Base-by-base conservation (phyloP, 2,113 vertebrate genomes). In the Solea senegalensis region DNA sequence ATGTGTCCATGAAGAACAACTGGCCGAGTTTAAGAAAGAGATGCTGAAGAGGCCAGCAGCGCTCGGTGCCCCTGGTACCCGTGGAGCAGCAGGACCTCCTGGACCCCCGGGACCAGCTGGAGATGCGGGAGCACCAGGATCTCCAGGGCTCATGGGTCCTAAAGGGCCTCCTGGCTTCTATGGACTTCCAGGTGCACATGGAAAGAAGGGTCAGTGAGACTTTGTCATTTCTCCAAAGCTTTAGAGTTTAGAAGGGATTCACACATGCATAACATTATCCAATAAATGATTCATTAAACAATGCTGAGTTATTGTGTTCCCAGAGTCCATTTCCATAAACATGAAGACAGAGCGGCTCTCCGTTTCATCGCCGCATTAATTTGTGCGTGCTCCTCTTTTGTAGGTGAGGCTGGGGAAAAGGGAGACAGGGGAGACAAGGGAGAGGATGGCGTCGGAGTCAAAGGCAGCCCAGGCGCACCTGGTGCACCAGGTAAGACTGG, bases 131-230 rank as follows among this genome's bases (percentile, higher is more conserved):
- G 51, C 72, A 46, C 72, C 67, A 0, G 94, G 94, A 44, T 11
- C 82, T 16, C 83, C 72, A 4, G 94, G 94, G 7, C 50, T 59
- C 1, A 56, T 61, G 3, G 94, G 94, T 7, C 46, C 58, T 51
- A 93, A 93, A 86, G 94, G 94, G 1, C 93, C 63, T 54, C 90
- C 89, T 26, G 94, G 94, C 8, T 94, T 82, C 78, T 93, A 88
- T 69, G 94, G 94, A 41, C 85, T 93, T 66, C 94, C 93, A 15
- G 94, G 94, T 8, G 50, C 65, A 66, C 91, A 90, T 27, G 94
- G 94, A 26, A 83, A 86, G 9, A 94, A 93, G 90, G 94, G 94
- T 94, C 62, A 72, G 50, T 59, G 1, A 26, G 1, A 2, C 39
- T 12, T 65, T 56, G 21, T 21, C 21, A 21, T 21, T 21, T 21